Percentiles rank a stretch among this genome's conserved stretches.
Evolutionary conservation across 2,797 vertebrate species (phyloP).

Genomic region (Petrocephalus schoutedeni): DNA sequence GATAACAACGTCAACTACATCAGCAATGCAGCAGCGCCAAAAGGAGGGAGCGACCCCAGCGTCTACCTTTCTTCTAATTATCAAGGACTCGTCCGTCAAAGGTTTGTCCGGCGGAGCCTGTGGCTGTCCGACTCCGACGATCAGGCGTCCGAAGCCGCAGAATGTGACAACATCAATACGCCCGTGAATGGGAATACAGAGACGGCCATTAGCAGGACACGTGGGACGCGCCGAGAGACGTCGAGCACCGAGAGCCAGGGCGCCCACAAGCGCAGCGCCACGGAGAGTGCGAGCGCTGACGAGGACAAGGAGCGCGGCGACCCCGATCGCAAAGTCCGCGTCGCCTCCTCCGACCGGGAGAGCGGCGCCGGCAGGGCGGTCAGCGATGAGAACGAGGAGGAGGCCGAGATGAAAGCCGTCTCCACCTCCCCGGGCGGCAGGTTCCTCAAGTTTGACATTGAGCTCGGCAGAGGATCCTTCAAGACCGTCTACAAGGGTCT

Average conservation of each 20-base stretch:
- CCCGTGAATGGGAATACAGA: slow-evolving; percentile 65
- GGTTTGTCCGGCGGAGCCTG: slow-evolving; percentile 82
- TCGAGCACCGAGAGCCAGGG: slow-evolving; percentile 50
- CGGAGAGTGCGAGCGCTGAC: slow-evolving; percentile 48
- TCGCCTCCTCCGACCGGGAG: slow-evolving; percentile 44
- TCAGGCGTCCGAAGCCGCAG: slow-evolving; percentile 65
- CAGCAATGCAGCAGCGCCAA: slow-evolving; percentile 53
- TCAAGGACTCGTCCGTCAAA: slow-evolving; percentile 69
- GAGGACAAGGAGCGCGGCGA: slow-evolving; percentile 46
- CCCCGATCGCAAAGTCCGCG: slow-evolving; percentile 46
- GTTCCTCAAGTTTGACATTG: slow-evolving; percentile 97
- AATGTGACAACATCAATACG: slow-evolving; percentile 65
- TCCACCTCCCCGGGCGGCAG: slow-evolving; percentile 90
- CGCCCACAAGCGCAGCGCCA: slow-evolving; percentile 31
- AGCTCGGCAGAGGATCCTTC: slow-evolving; percentile 93
- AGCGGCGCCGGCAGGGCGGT: slow-evolving; percentile 60
- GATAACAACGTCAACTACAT: slow-evolving; percentile 59
- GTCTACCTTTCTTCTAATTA: slow-evolving; percentile 61
- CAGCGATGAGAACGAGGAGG: slow-evolving; percentile 85
- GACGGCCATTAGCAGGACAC: slow-evolving; percentile 65
- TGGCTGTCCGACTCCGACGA: slow-evolving; percentile 89
- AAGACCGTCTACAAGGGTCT: slow-evolving; percentile 97
- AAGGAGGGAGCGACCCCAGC: slow-evolving; percentile 65
- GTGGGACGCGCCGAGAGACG: slow-evolving; percentile 41
- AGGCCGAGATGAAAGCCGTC: slow-evolving; percentile 91